Percentiles rank a stretch among this genome's conserved stretches.
Conservation (phyloP, 2,113 vertebrate species). For the Acrocephalus arundinaceus region DNA sequence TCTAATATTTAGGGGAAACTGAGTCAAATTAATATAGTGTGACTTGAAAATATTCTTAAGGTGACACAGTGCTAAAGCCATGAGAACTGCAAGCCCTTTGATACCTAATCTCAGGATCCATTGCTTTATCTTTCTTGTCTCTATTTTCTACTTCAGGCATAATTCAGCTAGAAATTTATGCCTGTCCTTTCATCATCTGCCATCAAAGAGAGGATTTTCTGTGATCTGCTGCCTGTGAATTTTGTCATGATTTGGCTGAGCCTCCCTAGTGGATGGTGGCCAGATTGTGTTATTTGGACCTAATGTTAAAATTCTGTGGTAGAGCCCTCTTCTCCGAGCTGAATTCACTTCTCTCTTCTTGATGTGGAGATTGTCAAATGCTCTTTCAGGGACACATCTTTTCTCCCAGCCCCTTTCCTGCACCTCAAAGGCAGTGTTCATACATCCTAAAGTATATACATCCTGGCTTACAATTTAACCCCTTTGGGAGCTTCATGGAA, state of each 20-base stretch:
- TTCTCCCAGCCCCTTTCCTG: neutral
- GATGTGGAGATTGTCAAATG: neutral
- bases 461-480: neutral
- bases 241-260: constrained; percentile 21
- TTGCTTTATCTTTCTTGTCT: neutral
- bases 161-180: constrained; percentile 9
- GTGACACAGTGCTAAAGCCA: neutral
- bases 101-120: neutral
- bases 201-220: constrained; percentile 38
- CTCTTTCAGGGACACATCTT: neutral
- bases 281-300: neutral
- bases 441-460: neutral
- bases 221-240: constrained; percentile 28
- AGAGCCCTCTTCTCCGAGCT: neutral
- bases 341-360: neutral
- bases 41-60: neutral
- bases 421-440: neutral
- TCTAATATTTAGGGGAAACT: neutral
- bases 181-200: constrained; percentile 36
- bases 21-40: neutral
- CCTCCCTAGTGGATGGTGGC: neutral
- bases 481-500: neutral
- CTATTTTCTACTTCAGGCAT: neutral
- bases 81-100: neutral
- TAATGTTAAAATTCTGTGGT: neutral